These are phyloP conservation scores for Condylura cristata DNA, from an alignment of 2,113 vertebrate genomes.

Conservation along the genomic window DNA sequence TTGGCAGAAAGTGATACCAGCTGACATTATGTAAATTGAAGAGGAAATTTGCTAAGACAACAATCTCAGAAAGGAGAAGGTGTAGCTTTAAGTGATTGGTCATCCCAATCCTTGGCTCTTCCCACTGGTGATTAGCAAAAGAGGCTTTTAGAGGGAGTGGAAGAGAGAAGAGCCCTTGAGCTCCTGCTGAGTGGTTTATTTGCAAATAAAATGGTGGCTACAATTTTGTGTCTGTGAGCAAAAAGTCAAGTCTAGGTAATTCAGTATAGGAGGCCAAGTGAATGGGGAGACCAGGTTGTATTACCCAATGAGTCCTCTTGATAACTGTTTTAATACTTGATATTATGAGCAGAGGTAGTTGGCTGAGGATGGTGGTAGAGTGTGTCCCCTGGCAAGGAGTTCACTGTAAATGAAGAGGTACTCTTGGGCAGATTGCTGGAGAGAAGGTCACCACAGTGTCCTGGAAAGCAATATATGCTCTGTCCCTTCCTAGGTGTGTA, in stretches of 20 bases:
- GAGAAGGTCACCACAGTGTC: not conserved
- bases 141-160: not conserved
- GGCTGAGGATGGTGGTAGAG: no score
- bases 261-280: not conserved
- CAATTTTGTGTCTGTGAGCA: not conserved
- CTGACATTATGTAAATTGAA: constrained; percentile 61
- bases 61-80: not conserved
- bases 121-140: accelerated
- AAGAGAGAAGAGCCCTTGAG: no score
- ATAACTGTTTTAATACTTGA: not conserved
- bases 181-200: not conserved
- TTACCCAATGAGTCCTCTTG: not conserved
- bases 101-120: not conserved
- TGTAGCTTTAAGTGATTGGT: not conserved
- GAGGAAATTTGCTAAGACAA: constrained; percentile 61
- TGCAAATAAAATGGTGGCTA: not conserved
- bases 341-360: not conserved
- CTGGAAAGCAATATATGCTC: not conserved
- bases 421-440: no score
- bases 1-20: constrained; percentile 12
- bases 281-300: not conserved
- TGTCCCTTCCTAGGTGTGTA: not conserved
- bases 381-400: not conserved
- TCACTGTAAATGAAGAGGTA: not conserved
- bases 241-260: not conserved